Evolutionary conservation across 2,888 invertebrate species (phyloP).

Genomic region (Ditylenchus weischeri): DNA sequence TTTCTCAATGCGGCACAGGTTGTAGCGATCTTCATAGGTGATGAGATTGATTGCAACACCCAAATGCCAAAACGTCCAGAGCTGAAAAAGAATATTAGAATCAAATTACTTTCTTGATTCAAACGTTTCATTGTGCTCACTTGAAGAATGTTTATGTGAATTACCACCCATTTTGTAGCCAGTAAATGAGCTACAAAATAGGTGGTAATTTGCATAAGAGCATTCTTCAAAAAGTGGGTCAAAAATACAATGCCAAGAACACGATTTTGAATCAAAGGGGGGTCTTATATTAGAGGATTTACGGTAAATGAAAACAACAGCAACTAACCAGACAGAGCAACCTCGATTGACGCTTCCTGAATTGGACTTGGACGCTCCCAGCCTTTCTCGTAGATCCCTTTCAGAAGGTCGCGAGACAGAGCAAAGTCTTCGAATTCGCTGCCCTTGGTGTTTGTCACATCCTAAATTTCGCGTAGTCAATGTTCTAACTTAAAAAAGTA

Average conservation of each 20-base stretch:
- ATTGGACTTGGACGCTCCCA: conserved; percentile 97
- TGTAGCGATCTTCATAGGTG: conserved; percentile 96
- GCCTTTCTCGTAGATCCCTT: conserved; percentile 99
- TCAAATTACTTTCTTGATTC: conserved; percentile 61
- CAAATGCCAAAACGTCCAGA: conserved; percentile 83
- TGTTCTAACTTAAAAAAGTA: no score
- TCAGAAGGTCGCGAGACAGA: conserved; percentile 88
- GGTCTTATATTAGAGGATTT: no score
- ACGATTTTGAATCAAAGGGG: no score
- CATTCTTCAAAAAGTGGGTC: conserved; percentile 68
- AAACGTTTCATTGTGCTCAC: no score
- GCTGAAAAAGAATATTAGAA: conserved; percentile 30
- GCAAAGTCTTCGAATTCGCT: conserved; percentile 99
- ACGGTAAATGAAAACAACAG: background rate
- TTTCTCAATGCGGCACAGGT: conserved; percentile 95
- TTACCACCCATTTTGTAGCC: no score
- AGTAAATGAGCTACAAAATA: no score
- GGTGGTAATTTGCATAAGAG: no score
- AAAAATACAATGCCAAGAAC: no score
- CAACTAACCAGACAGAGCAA: conserved; percentile 84
- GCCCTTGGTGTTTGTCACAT: conserved; percentile 97
- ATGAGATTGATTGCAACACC: conserved; percentile 99
- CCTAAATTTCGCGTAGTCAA: conserved; percentile 65
- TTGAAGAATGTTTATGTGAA: no score
- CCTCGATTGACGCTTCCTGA: conserved; percentile 97